A percentile compares a stretch with the other conserved stretches of the same genome.
phyloP scores from a whole-genome alignment of 2,797 vertebrate species.

The Argentina silus region DNA sequence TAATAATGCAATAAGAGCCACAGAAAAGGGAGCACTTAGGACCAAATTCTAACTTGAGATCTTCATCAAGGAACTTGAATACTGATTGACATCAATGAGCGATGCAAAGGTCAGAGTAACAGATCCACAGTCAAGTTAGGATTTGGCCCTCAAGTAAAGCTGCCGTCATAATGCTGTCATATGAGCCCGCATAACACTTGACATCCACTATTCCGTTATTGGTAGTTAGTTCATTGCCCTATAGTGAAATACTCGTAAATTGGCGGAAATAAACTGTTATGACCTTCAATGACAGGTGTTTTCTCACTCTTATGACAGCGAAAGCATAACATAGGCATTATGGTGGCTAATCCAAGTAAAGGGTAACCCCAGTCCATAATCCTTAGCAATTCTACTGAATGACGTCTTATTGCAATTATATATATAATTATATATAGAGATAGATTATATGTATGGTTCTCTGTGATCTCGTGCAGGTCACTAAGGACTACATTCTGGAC shows the following conservation, averaged over 20 bases:
- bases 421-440: too few species aligned
- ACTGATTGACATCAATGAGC: too few species aligned
- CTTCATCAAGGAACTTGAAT: too few species aligned
- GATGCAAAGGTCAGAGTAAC: conserved; percentile 61
- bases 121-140: conserved; percentile 39
- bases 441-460: conserved; percentile 79
- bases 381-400: conserved; percentile 61
- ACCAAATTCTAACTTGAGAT: too few species aligned
- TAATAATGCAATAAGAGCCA: conserved; percentile 59
- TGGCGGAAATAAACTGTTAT: conserved; percentile 21
- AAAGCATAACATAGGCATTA: conserved; percentile 42
- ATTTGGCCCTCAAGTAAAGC: conserved; percentile 27
- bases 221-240: neutral
- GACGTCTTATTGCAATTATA: conserved; percentile 72
- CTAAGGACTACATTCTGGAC: conserved; percentile 85
- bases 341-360: conserved; percentile 53
- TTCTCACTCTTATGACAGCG: conserved; percentile 34
- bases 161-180: conserved; percentile 59
- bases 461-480: conserved; percentile 84
- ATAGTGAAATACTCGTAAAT: conserved; percentile 17
- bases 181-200: conserved; percentile 12
- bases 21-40: conserved; percentile 79
- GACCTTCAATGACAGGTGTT: conserved; percentile 4
- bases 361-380: conserved; percentile 59
- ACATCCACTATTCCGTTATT: too few species aligned